phyloP scores from a whole-genome alignment of 2,113 vertebrate genomes.

The Myxocyprinus asiaticus region DNA sequence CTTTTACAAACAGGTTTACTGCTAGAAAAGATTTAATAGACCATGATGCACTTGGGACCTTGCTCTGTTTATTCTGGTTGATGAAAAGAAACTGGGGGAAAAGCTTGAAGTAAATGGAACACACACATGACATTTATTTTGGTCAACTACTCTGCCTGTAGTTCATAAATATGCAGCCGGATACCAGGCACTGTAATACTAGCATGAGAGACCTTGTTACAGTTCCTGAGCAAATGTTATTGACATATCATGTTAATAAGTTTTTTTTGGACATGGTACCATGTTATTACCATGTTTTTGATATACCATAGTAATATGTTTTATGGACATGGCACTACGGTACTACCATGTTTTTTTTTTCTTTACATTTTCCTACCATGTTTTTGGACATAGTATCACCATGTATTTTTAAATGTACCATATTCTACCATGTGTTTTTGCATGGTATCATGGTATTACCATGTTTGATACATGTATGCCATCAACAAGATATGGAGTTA shows the following conservation, averaged over 20 bases:
- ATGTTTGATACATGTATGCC: background rate
- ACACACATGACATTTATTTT: slow-evolving; percentile 51
- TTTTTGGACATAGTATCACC: too few species aligned
- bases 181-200: slow-evolving; percentile 37
- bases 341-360: too few species aligned
- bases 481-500: slow-evolving; percentile 32
- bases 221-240: too few species aligned
- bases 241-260: too few species aligned
- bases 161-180: slow-evolving; percentile 35
- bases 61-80: slow-evolving; percentile 47
- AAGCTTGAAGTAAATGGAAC: slow-evolving; percentile 51
- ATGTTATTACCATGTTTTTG: too few species aligned
- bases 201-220: slow-evolving; percentile 35
- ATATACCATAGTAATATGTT: too few species aligned
- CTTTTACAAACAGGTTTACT: slow-evolving; percentile 59
- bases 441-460: too few species aligned
- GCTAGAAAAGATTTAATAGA: slow-evolving; percentile 58
- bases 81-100: slow-evolving; percentile 46
- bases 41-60: slow-evolving; percentile 44
- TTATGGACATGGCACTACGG: too few species aligned
- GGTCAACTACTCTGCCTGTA: slow-evolving; percentile 40
- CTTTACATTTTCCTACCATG: too few species aligned
- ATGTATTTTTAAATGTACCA: too few species aligned
- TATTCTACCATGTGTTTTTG: too few species aligned
- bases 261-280: too few species aligned